Base-by-base conservation (phyloP, 2,888 invertebrate genomes). In the Osmoderma eremita region DNA sequence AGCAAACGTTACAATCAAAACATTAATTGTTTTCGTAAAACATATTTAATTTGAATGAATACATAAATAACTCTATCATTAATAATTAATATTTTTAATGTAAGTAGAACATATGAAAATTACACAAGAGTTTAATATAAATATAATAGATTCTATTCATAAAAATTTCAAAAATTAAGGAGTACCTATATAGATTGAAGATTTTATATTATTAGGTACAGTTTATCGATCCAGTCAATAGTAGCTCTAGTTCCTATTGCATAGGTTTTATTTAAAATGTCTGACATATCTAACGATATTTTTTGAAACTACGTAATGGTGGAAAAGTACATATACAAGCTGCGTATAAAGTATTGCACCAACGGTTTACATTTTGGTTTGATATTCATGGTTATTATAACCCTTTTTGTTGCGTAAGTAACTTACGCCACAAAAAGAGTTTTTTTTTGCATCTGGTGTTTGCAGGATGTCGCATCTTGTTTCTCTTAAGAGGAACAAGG, bases 181-280 rank as follows among this genome's bases (percentile, higher is more conserved):
- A n/a, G n/a, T n/a, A n/a, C n/a, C n/a, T n/a, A n/a, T 15, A 13
- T 53, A 53, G 18, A 45, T 48, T 30, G 56, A 30, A 45, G 22
- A 42, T 42, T 45, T 42, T 58, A 45, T 58, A 58, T 24, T 10
- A 30, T 1, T 15, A 38, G 10, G 13, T 42, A 45, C 30, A 56
- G 13, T 38, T 12, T 36, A 56, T 56, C 48, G 39, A 54, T 49
- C 24, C 64, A 67, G 65, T 65, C 65, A 65, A 68, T 68, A 64
- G 50, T 68, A 68, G 68, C 51, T 65, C 68, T 68, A 68, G 64
- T 68, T 68, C 68, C 68, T 68, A 68, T 58, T 63, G 50, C 42
- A 56, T 54, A 64, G 20, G 58, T 24, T 58, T 50, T 51, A 22
- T 45, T 56, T 56, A 42, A 13, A 64, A 64, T 64, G 56, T 67